Percentiles rank a stretch among this genome's conserved stretches.
These are phyloP conservation scores for Molanna angustata DNA, from an alignment of 2,888 invertebrate genomes.

Conservation along the genomic window DNA sequence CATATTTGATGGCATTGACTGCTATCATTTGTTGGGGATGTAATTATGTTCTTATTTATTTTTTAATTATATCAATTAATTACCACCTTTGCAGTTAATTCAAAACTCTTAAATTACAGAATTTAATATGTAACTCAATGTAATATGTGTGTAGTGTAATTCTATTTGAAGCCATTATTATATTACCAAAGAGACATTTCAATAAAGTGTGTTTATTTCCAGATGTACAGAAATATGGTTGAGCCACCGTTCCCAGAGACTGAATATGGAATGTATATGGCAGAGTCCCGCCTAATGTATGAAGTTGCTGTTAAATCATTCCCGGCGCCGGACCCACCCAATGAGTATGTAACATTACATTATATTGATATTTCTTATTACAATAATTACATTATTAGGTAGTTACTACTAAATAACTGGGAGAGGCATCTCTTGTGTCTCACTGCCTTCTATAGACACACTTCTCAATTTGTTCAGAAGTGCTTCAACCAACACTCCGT, in stretches of 20 bases:
- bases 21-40: no score
- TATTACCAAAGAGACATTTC: neutral
- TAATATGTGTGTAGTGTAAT: constrained; percentile 12
- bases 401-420: neutral
- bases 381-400: neutral
- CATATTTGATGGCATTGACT: no score
- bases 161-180: no score
- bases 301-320: constrained; percentile 78
- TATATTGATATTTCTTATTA: no score
- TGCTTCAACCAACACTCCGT: no score
- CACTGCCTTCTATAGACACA: no score
- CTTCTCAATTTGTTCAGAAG: no score
- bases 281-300: constrained; percentile 71
- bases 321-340: constrained; percentile 60
- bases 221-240: constrained; percentile 72
- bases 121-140: no score
- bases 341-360: constrained; percentile 49
- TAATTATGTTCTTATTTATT: no score
- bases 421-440: neutral
- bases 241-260: constrained; percentile 65
- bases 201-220: constrained; percentile 33
- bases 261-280: constrained; percentile 71
- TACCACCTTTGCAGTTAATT: no score
- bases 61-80: no score
- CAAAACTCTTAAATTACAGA: no score